These are phyloP conservation scores for Endomychus coccineus DNA, from an alignment of 2,888 invertebrate genomes.

Conservation along the genomic window DNA sequence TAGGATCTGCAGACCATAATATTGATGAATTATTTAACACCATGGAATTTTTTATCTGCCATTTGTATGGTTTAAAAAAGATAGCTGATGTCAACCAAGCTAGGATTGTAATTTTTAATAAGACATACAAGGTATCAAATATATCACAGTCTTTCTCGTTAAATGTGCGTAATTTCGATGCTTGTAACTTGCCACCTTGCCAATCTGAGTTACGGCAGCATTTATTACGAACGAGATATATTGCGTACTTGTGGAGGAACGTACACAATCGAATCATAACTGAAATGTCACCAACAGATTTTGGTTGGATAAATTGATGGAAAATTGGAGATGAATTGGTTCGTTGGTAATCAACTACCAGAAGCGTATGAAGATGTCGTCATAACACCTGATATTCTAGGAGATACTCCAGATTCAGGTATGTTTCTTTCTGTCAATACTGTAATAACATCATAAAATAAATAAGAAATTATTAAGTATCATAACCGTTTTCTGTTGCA, in stretches of 20 bases:
- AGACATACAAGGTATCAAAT: conserved; percentile 29
- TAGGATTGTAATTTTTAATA: conserved; percentile 23
- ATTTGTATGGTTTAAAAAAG: conserved; percentile 26
- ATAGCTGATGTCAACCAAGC: conserved; percentile 24
- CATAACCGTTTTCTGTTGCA: conserved; percentile 3
- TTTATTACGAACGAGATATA: conserved; percentile 28
- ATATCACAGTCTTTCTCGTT: conserved; percentile 24
- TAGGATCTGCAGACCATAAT: conserved; percentile 16
- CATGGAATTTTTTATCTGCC: conserved; percentile 23
- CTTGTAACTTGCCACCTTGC: conserved; percentile 28
- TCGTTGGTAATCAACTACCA: conserved; percentile 25
- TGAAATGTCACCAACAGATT: conserved; percentile 18
- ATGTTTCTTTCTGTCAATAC: conserved; percentile 8
- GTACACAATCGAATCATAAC: conserved; percentile 18
- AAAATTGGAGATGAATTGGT: conserved; percentile 21
- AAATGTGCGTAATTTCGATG: conserved; percentile 28
- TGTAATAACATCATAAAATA: conserved; percentile 4
- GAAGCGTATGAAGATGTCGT: conserved; percentile 26
- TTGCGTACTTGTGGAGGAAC: conserved; percentile 24
- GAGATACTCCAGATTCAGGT: conserved; percentile 19
- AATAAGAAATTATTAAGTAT: conserved; percentile 8
- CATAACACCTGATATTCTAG: conserved; percentile 26
- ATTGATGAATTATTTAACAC: conserved; percentile 17
- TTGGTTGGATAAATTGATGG: conserved; percentile 12
- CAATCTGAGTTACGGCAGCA: conserved; percentile 28